Base-by-base conservation (phyloP, 1,140 invertebrate species). In the Araneus ventricosus region DNA sequence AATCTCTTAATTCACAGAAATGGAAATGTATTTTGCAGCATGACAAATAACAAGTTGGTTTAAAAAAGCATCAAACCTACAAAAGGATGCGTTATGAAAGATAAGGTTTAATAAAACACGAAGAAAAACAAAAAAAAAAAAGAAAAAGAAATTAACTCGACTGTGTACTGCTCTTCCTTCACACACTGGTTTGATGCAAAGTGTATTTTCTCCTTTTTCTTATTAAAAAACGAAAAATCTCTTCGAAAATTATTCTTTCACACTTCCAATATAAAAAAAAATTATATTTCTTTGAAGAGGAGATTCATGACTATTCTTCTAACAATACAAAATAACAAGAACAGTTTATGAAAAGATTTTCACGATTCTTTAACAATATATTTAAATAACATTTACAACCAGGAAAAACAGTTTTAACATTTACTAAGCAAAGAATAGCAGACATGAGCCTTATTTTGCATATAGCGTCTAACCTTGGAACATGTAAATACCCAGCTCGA, bases 361-460 rank as follows among this genome's bases (percentile, higher is more conserved):
- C 45, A 52, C 45, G 45, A 14, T 52, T 14, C 17, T 52, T 52
- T 52, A 52, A 52, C 45, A 52, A 52, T 63, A n/a, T 34, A 75
- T 75, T 75, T 5, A 34, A 75, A 75, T 30, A 70, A 70, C 70
- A 37, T 20, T 75, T 75, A 75, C 30, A 75, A 75, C 70, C 70
- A 17, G 70, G 70, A 75, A 75, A 75, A 75, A 37, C 30, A 22
- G 30, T 5, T 75, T 20, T 75, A 75, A 75, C 34, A 37, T 75
- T 75, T 75, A 75, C 27, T 34, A 75, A 34, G 27, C 30, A 75
- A 75, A 20, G 3, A 20, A 75, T 75, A 34, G 30, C 70, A 75
- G 70, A 37, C 17, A 37, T 20, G 70, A 75, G 30, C 70, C 70
- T 75, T 37, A 75, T 75, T 52, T 34, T 75, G 70, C 70, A 34